phyloP scores from a whole-genome alignment of 2,113 vertebrate species.

The Chlamydotis undulata region DNA sequence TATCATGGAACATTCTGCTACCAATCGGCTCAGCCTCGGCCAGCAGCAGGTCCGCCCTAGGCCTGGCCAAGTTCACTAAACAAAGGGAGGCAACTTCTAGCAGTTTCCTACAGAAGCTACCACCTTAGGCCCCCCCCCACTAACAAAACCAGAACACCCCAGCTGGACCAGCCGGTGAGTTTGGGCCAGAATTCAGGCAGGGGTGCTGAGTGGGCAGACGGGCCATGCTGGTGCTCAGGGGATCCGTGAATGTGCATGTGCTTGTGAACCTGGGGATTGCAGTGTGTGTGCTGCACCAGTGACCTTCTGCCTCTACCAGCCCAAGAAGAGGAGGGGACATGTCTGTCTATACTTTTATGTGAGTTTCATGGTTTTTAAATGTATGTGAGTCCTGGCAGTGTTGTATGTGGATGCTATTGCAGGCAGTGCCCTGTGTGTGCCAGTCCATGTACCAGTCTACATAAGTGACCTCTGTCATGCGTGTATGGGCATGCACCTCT shows the following conservation, averaged over 20 bases:
- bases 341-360: not conserved
- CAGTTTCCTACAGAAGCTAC: no score
- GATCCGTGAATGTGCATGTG: rapidly evolving
- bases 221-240: rapidly evolving
- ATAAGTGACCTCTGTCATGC: not conserved
- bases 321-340: rapidly evolving
- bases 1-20: no score
- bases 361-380: not conserved
- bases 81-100: no score
- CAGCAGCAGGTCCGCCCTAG: no score
- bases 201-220: no score
- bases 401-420: not conserved
- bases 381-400: not conserved
- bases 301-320: not conserved
- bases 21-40: no score
- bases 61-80: no score
- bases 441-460: not conserved
- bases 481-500: not conserved
- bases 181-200: no score
- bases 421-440: not conserved
- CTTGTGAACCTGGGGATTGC: not conserved
- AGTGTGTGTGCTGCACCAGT: not conserved
- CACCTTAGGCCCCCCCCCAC: no score
- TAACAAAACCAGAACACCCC: no score
- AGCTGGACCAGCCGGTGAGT: rapidly evolving